Evolutionary conservation across 2,888 invertebrate species (phyloP).

Genomic region (Helicoverpa assulta): DNA sequence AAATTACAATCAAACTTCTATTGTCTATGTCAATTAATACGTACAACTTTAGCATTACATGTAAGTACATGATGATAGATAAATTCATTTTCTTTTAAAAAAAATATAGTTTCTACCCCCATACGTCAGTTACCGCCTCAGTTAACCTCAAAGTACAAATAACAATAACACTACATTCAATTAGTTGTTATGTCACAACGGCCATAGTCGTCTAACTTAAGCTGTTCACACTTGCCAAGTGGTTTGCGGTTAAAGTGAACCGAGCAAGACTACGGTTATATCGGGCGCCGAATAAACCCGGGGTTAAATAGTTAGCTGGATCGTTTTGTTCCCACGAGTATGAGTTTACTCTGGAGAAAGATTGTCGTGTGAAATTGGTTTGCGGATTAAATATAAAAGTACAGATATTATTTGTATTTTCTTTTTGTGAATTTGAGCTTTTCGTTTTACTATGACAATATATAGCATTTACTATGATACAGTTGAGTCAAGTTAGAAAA

Average conservation of each 20-base stretch:
- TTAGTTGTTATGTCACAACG: slow-evolving; percentile 17
- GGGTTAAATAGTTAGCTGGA: slow-evolving; percentile 19
- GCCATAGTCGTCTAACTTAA: slow-evolving; percentile 35
- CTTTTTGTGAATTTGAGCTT: no score
- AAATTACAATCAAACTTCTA: no score
- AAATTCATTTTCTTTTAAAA: no score
- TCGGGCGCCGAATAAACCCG: slow-evolving; percentile 5
- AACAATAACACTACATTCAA: slow-evolving; percentile 22
- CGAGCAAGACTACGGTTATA: slow-evolving; percentile 12
- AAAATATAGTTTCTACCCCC: no score
- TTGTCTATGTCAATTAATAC: no score
- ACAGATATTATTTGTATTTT: no score
- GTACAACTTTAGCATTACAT: no score
- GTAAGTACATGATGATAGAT: no score
- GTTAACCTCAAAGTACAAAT: not conserved
- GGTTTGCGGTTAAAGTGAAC: slow-evolving; percentile 19
- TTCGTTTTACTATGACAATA: no score
- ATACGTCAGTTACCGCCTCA: no score
- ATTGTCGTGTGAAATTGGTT: not conserved
- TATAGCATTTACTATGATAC: no score
- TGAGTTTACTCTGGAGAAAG: not conserved
- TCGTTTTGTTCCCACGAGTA: slow-evolving; percentile 10
- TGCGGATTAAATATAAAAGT: not conserved
- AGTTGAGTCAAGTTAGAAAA: no score
- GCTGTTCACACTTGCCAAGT: slow-evolving; percentile 45